Conservation (phyloP, 2,888 invertebrate species). For the Zhuqinia jingwanae region DNA sequence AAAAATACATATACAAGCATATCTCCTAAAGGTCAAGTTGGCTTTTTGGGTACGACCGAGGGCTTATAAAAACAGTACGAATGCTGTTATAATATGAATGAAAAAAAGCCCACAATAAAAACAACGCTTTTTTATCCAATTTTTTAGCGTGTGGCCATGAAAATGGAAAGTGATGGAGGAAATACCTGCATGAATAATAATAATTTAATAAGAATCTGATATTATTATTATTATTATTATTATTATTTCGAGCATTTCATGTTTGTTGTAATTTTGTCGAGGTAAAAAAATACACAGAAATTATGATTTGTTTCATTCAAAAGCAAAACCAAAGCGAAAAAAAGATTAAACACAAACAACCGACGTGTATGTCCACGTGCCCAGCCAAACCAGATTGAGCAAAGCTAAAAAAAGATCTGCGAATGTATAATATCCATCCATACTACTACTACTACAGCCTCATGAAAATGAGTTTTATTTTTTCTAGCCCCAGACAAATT, state of each 20-base stretch:
- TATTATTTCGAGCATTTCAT: conserved; percentile 21
- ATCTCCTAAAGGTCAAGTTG: conserved; percentile 37
- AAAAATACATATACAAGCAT: neutral
- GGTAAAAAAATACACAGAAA: neutral
- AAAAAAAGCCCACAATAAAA: neutral
- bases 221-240: conserved; percentile 5
- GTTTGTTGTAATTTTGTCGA: neutral
- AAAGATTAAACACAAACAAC: conserved; percentile 7
- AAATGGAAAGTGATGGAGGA: conserved; percentile 40
- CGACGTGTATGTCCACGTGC: too few relatives aligned
- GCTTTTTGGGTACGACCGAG: conserved; percentile 9
- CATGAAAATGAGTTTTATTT: conserved; percentile 7
- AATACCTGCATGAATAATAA: conserved; percentile 39
- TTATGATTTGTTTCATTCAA: neutral
- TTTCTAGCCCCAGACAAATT: conserved; percentile 26
- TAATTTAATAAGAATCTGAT: conserved; percentile 33
- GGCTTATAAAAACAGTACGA: too few relatives aligned
- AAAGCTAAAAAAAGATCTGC: neutral
- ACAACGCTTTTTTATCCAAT: neutral
- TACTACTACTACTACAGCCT: too few relatives aligned
- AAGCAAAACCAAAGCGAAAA: neutral
- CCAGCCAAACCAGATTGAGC: neutral
- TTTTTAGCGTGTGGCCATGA: conserved; percentile 18
- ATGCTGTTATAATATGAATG: too few relatives aligned
- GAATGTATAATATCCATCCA: neutral